Evolutionary conservation across 2,113 vertebrate species (phyloP), one percentile per base, ranked within the genome.

Genomic region (Vicugna pacos): DNA sequence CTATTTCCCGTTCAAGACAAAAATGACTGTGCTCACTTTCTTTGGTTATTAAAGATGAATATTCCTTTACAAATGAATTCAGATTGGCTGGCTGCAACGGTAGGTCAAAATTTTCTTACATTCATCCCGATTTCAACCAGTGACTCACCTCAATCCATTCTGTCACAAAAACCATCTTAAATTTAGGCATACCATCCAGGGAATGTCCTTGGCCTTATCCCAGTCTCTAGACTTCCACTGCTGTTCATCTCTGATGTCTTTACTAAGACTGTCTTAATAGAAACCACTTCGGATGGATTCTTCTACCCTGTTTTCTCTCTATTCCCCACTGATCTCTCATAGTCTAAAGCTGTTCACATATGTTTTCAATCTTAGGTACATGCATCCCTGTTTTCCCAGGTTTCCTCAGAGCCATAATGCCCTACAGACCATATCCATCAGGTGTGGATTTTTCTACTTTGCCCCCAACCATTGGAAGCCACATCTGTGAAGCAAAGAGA

Each of bases 391-490:
- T 46, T 30, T 88, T 96, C 15, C 32, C 22, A 95, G 35, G 7
- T 76, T 92, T 92, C 30, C 22, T 85, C 65, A 86, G 81, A 96
- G 72, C 95, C 81, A 94, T 16, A 85, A 69, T 26, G 6, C 70
- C 91, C 80, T 76, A 42, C 90, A 94, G 48, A 26, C 90, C 12
- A 26, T 14, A 80, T 77, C 11, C 17, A 35, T 50, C 56, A 91
- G 13, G 77, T 93, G 70, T 54, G 16, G 11, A 19, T 76, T 80
- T 79, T 79, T 81, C 32, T 46, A 16, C 14, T 62, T 58, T 8
- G 82, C 30, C 2, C 48, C 28, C 30, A 91, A 75, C 16, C 9
- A 10, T 46, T 89, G 19, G 67, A 81, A 77, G 50, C 26, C 76
- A 69, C 70, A 73, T 8, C 30, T 85, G 42, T 81, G 32, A 73